Conservation (phyloP, 2,888 invertebrate genomes). For the Cerceris rybyensis region DNA sequence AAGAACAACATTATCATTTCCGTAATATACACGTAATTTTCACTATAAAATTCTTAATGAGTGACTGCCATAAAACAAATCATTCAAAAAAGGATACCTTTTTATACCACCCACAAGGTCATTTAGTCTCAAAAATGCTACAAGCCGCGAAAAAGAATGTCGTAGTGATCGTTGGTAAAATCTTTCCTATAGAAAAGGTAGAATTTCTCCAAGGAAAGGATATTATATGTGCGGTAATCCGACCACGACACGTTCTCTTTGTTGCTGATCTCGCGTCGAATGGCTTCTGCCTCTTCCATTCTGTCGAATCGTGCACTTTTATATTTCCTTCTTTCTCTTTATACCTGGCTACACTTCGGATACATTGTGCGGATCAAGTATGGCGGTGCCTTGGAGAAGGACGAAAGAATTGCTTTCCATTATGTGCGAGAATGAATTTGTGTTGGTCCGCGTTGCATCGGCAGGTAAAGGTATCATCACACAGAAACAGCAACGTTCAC, state of each 20-base stretch:
- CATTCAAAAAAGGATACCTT: no score
- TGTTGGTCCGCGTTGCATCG: constrained; percentile 19
- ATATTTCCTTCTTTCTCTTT: constrained; percentile 17
- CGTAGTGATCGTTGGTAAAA: no score
- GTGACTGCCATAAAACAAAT: no score
- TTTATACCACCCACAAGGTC: no score
- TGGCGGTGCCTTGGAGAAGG: constrained; percentile 29
- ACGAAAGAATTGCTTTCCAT: constrained; percentile 54
- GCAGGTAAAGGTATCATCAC: constrained; percentile 42
- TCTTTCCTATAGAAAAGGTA: constrained; percentile 26
- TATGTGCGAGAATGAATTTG: constrained; percentile 31
- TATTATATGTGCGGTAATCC: constrained; percentile 46
- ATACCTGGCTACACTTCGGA: constrained; percentile 52
- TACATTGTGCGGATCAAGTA: constrained; percentile 40
- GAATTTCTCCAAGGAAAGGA: constrained; percentile 24
- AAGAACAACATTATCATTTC: no score
- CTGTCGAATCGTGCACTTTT: constrained; percentile 33
- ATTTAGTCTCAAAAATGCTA: no score
- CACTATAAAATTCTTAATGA: no score
- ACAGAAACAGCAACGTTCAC: constrained; percentile 1
- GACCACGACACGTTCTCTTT: constrained; percentile 50
- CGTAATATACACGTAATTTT: no score
- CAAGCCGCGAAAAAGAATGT: no score
- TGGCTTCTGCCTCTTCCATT: constrained; percentile 42
- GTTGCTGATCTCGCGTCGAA: constrained; percentile 54